These are phyloP conservation scores for Drosophila micromelanica DNA, from an alignment of 1,140 invertebrate species.

Conservation along the genomic window DNA sequence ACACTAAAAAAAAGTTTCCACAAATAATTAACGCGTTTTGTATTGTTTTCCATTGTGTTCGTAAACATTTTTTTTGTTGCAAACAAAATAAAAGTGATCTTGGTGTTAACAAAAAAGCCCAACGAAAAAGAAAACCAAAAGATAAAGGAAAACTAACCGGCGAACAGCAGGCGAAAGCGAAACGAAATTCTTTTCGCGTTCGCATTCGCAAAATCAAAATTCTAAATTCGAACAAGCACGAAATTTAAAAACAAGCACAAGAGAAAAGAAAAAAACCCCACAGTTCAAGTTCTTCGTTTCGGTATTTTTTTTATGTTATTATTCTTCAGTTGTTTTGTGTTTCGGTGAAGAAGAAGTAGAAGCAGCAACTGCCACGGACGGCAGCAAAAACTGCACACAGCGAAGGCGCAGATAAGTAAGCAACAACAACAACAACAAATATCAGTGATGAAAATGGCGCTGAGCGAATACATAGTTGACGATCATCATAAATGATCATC, in stretches of 20 bases:
- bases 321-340: conserved; percentile 60
- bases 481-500: not conserved
- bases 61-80: conserved; percentile 71
- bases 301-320: conserved; percentile 70
- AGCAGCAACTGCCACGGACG: conserved; percentile 30
- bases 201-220: conserved; percentile 66
- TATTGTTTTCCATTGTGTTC: conserved; percentile 65
- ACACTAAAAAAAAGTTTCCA: conserved; percentile 40
- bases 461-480: conserved; percentile 11
- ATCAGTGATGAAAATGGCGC: conserved; percentile 17
- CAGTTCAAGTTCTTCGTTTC: conserved; percentile 43
- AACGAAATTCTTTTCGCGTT: conserved; percentile 42
- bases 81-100: conserved; percentile 52
- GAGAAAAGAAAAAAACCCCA: conserved; percentile 21
- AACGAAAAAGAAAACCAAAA: conserved; percentile 15
- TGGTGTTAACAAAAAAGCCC: conserved; percentile 30
- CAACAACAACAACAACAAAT: conserved; percentile 38
- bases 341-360: conserved; percentile 35
- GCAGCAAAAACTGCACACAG: conserved; percentile 53
- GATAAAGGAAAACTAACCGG: conserved; percentile 38
- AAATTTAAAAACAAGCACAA: conserved; percentile 25
- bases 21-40: conserved; percentile 41
- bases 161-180: conserved; percentile 45
- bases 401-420: conserved; percentile 71
- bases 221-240: conserved; percentile 65